Conservation (phyloP, 2,888 invertebrate genomes). For the Dasysyrphus tricinctus region DNA sequence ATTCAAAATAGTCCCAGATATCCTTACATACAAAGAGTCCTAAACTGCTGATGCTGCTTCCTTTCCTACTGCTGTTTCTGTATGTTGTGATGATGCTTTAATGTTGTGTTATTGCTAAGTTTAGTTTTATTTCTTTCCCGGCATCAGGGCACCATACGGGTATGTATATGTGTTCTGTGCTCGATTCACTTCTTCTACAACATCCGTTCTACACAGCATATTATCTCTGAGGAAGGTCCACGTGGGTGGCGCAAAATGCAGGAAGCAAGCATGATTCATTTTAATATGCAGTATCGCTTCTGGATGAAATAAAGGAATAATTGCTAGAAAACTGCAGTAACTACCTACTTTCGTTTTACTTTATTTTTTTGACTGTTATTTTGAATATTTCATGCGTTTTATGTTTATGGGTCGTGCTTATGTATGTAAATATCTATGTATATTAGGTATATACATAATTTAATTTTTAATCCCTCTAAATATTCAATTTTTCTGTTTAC, state of each 20-base stretch:
- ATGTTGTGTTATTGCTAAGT: constrained; percentile 64
- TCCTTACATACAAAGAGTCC: constrained; percentile 19
- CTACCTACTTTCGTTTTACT: background rate
- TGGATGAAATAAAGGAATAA: constrained; percentile 74
- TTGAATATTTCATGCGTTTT: constrained; percentile 15
- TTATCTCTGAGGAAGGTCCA: constrained; percentile 15
- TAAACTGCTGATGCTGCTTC: constrained; percentile 13
- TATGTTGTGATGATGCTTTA: constrained; percentile 45
- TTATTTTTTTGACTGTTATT: background rate
- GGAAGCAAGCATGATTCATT: constrained; percentile 34
- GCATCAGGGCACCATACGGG: constrained; percentile 41
- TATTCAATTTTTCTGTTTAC: background rate
- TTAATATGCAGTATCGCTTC: constrained; percentile 69
- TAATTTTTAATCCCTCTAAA: no score
- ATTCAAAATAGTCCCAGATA: constrained; percentile 68
- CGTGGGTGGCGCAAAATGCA: background rate
- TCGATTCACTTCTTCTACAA: constrained; percentile 48
- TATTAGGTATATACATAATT: background rate
- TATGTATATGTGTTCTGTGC: constrained; percentile 25
- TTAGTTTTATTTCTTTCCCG: constrained; percentile 71
- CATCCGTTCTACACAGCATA: constrained; percentile 57
- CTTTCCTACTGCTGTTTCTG: constrained; percentile 7
- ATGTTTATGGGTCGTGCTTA: constrained; percentile 8
- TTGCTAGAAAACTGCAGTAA: constrained; percentile 50
- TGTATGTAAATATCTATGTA: no score